Percentiles rank a stretch among this genome's conserved stretches.
Evolutionary conservation across 2,888 invertebrate species (phyloP).

Genomic region (Conchocele bisecta): DNA sequence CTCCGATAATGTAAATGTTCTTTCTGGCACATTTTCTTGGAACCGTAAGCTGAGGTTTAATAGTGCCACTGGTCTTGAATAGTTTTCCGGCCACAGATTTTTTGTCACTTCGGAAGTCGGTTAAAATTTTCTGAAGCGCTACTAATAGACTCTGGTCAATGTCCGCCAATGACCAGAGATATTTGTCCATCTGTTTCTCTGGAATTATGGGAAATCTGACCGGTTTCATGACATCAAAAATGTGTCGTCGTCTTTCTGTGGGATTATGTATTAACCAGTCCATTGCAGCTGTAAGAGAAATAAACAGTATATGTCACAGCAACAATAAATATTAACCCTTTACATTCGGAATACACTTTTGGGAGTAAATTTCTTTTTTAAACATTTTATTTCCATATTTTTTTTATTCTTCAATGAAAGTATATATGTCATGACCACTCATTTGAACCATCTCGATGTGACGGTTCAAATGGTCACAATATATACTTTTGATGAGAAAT

Average conservation of each 20-base stretch:
- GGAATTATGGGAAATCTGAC: constrained; percentile 93
- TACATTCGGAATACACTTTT: too few species aligned
- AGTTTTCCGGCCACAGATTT: constrained; percentile 35
- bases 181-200: constrained; percentile 84
- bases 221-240: constrained; percentile 92
- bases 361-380: too few species aligned
- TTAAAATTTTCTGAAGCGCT: constrained; percentile 86
- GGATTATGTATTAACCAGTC: constrained; percentile 94
- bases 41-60: constrained; percentile 81
- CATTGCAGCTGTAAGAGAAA: constrained; percentile 88
- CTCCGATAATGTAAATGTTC: constrained; percentile 93
- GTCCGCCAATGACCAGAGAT: constrained; percentile 90
- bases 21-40: constrained; percentile 94
- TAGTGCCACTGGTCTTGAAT: constrained; percentile 16
- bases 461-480: too few species aligned
- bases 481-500: too few species aligned
- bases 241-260: constrained; percentile 89
- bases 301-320: too few species aligned
- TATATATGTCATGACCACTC: too few species aligned
- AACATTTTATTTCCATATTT: too few species aligned
- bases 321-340: too few species aligned
- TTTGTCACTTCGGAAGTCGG: constrained; percentile 67
- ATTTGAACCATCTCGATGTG: too few species aligned
- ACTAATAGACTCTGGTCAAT: constrained; percentile 90
- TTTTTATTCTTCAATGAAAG: too few species aligned